Evolutionary conservation across 2,888 invertebrate genomes (phyloP).

Genomic region (Dolomedes plantarius): DNA sequence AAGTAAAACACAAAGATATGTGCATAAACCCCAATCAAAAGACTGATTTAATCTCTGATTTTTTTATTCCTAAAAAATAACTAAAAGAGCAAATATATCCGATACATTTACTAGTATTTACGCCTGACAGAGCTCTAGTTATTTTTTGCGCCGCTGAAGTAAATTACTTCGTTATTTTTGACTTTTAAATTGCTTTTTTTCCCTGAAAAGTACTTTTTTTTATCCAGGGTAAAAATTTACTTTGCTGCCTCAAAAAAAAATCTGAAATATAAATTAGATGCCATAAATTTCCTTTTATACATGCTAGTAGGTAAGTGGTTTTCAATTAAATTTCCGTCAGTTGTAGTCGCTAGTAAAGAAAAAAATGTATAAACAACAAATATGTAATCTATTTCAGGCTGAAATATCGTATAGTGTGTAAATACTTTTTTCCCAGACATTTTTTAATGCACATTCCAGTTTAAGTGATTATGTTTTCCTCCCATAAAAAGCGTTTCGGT

Average conservation of each 20-base stretch:
- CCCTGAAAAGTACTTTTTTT: conserved; percentile 3
- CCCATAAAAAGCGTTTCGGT: not conserved
- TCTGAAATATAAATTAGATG: conserved; percentile 40
- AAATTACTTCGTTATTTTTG: conserved; percentile 26
- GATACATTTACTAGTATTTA: not conserved
- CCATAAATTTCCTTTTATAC: conserved; percentile 17
- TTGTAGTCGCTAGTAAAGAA: not conserved
- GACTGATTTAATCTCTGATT: too few species aligned
- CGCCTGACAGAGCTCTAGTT: not conserved
- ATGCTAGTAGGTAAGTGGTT: conserved; percentile 24
- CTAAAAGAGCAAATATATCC: not conserved
- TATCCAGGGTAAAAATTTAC: not conserved
- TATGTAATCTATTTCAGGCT: not conserved
- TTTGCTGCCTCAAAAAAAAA: not conserved
- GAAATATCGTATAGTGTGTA: not conserved
- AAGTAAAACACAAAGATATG: too few species aligned
- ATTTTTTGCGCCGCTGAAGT: conserved; percentile 15
- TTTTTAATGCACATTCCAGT: not conserved
- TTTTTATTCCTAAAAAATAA: too few species aligned
- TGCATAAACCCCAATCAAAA: too few species aligned
- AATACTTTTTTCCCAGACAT: not conserved
- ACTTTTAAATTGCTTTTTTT: conserved; percentile 24
- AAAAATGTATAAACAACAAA: not conserved
- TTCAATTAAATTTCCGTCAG: conserved; percentile 51
- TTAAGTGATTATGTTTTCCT: not conserved